Percentiles rank a stretch among this genome's conserved stretches.
Evolutionary conservation across 2,888 invertebrate genomes (phyloP).

Genomic region (Xylocampa areola): DNA sequence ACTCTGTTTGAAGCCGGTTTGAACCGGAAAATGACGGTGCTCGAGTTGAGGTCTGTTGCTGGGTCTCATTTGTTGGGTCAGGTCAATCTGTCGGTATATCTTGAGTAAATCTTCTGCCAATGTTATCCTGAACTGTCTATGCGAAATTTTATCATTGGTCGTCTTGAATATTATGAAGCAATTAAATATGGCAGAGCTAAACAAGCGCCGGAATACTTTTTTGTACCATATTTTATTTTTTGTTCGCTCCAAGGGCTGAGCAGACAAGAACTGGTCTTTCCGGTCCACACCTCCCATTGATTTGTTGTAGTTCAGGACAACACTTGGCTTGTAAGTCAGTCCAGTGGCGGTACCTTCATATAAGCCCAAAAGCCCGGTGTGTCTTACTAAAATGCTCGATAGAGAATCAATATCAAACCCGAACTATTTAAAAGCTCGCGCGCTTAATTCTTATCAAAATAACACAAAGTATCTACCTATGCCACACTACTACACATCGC

Average conservation of each 20-base stretch:
- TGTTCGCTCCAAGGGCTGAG: conserved; percentile 47
- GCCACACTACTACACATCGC: too few relatives aligned
- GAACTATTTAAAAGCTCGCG: too few relatives aligned
- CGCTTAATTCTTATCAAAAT: too few relatives aligned
- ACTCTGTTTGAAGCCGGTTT: conserved; percentile 29
- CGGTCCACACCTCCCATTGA: conserved; percentile 60
- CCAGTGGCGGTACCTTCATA: too few relatives aligned
- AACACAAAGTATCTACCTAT: too few relatives aligned
- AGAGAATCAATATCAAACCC: too few relatives aligned
- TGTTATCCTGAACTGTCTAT: conserved; percentile 36
- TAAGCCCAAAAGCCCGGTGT: too few relatives aligned
- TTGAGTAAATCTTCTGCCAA: conserved; percentile 39
- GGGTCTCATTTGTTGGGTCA: conserved; percentile 3
- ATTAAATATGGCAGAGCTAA: conserved; percentile 9
- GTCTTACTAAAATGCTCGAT: too few relatives aligned
- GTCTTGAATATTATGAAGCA: conserved; percentile 24
- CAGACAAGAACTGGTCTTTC: conserved; percentile 59
- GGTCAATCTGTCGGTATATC: conserved; percentile 7
- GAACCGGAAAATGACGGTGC: conserved; percentile 45
- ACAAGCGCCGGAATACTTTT: conserved; percentile 22
- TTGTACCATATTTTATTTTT: conserved; percentile 51
- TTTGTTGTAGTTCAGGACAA: conserved; percentile 51
- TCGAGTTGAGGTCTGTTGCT: conserved; percentile 12
- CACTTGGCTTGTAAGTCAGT: conserved; percentile 35
- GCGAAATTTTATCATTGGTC: conserved; percentile 22